Evolutionary conservation across 1,140 invertebrate genomes (phyloP), one percentile per base, ranked within the genome.

Genomic region (Reticulitermes speratus): DNA sequence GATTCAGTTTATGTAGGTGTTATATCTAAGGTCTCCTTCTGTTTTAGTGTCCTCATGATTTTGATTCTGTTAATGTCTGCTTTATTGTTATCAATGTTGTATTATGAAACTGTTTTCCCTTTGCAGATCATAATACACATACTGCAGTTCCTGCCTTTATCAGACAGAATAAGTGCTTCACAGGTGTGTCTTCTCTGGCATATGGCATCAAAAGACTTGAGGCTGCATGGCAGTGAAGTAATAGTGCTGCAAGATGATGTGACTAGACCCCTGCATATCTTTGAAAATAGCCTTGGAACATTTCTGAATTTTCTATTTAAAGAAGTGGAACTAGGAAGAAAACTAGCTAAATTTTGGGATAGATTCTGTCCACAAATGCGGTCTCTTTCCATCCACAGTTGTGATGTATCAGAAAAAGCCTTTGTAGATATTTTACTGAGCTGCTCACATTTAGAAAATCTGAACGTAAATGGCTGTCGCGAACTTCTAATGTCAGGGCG

Each of bases 401-500:
- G 94, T 89, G 93, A 95, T 89, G 89, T 95, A 75, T 92, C 92
- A 88, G 94, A 95, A 88, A 94, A 93, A 88, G 92, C 91, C 84
- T 93, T 95, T 88, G 91, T 93, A 69, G 90, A 92, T 85, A 92
- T 95, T 75, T 87, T 95, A 30, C 91, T 92, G 69, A 90, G 91
- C 75, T 93, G 94, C 88, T 90, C 89, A 38, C 92, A 93, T 89
- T 89, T 96, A 48, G 91, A 92, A 88, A 89, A 89, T 86, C 90
- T 96, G 9, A 92, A 93, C 87, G 91, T 96, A 38, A 92, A 92
- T 87, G 92, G 92, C 82, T 96, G 95, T 88, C 93, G 94, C 88
- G 94, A 95, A 85, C 90, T 95, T 21, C 94, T 96, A 83, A 96
- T 96, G 94, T 94, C 94, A 45, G 95, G 95, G 21, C 92, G 92